phyloP scores from a whole-genome alignment of 1,140 invertebrate species.

The Macrobrachium nipponense region DNA sequence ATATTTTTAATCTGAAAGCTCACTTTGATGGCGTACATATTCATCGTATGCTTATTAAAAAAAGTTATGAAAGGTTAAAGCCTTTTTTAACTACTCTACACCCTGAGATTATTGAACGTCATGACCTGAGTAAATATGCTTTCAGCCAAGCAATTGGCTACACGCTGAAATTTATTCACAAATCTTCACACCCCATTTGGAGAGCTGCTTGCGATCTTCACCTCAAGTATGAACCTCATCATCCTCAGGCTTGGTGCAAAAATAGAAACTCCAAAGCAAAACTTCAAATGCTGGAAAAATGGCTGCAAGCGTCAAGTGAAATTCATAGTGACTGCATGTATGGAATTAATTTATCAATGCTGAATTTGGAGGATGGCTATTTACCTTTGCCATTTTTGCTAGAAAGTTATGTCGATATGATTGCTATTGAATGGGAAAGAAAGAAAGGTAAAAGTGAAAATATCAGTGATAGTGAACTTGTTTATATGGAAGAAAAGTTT shows the following conservation, averaged over 20 bases:
- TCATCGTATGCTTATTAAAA: constrained; percentile 39
- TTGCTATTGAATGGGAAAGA: constrained; percentile 53
- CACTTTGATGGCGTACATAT: constrained; percentile 21
- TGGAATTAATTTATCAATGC: constrained; percentile 32
- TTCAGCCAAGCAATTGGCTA: constrained; percentile 54
- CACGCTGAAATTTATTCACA: constrained; percentile 44
- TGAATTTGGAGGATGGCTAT: constrained; percentile 27
- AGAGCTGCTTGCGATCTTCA: constrained; percentile 42
- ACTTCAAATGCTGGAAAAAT: constrained; percentile 8
- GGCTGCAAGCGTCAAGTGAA: constrained; percentile 30
- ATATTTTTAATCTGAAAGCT: constrained; percentile 33
- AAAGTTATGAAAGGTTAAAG: constrained; percentile 40
- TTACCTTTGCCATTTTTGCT: constrained; percentile 39
- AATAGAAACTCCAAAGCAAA: constrained; percentile 26
- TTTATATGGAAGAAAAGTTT: constrained; percentile 45
- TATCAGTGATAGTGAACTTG: constrained; percentile 32
- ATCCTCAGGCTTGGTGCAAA: constrained; percentile 47
- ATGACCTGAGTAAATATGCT: constrained; percentile 47
- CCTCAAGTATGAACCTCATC: constrained; percentile 43
- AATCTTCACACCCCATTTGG: constrained; percentile 37
- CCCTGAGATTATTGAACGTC: constrained; percentile 42
- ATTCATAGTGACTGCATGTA: constrained; percentile 28
- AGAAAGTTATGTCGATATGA: constrained; percentile 48
- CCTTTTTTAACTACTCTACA: constrained; percentile 16
- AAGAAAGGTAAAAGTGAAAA: constrained; percentile 33